Conservation (phyloP, 2,888 invertebrate genomes). For the Eudasyphora cyanicolor region DNA sequence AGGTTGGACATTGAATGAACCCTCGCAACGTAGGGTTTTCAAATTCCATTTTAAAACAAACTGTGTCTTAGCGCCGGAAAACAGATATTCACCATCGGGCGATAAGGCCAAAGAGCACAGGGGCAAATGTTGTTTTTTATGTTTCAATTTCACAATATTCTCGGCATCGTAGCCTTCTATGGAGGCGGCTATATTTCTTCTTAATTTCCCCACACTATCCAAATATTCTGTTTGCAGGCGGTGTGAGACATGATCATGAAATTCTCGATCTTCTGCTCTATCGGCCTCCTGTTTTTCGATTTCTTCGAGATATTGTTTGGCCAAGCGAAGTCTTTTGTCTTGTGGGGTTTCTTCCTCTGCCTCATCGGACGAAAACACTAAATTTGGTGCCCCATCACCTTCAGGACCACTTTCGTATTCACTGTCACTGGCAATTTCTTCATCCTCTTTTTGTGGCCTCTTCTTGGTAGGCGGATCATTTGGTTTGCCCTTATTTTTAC, state of each 20-base stretch:
- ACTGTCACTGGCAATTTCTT: constrained; percentile 85
- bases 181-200: constrained; percentile 86
- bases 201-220: constrained; percentile 91
- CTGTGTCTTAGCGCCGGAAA: constrained; percentile 93
- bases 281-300: constrained; percentile 90
- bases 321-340: constrained; percentile 93
- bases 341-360: constrained; percentile 88
- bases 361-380: constrained; percentile 73
- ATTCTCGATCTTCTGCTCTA: constrained; percentile 84
- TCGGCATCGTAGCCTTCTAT: constrained; percentile 80
- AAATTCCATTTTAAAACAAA: constrained; percentile 92
- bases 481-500: constrained; percentile 63
- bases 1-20: constrained; percentile 79
- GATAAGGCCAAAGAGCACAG: constrained; percentile 91
- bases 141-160: constrained; percentile 83
- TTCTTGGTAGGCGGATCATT: constrained; percentile 76
- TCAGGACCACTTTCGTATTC: constrained; percentile 82
- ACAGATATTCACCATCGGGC: constrained; percentile 86
- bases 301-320: constrained; percentile 93
- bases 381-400: constrained; percentile 68
- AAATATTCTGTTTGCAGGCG: constrained; percentile 91
- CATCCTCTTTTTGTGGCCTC: constrained; percentile 77
- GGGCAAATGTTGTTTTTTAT: constrained; percentile 88
- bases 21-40: constrained; percentile 83
- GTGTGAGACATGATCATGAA: constrained; percentile 83